These are phyloP conservation scores for Drosophila pseudoobscura DNA, from an alignment of 1,140 invertebrate genomes.

Conservation along the genomic window DNA sequence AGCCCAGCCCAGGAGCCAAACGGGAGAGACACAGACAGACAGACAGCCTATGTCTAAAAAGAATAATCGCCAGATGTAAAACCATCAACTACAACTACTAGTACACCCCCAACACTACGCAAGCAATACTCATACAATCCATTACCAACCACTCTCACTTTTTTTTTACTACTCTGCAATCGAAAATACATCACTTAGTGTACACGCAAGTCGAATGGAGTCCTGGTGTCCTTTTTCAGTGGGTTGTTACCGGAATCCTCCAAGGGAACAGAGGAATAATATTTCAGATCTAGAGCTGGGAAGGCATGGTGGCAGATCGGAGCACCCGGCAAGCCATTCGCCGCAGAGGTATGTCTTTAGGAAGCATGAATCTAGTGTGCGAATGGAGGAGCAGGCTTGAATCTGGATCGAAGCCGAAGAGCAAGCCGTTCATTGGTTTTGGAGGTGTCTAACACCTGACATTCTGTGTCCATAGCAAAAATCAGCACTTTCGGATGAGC, in stretches of 20 bases:
- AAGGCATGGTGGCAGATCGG: too few species aligned
- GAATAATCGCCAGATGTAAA: slow-evolving; percentile 62
- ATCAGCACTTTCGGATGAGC: too few species aligned
- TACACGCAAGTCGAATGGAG: background rate
- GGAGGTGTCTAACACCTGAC: too few species aligned
- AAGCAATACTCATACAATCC: slow-evolving; percentile 15
- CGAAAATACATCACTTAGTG: slow-evolving; percentile 50
- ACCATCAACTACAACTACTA: slow-evolving; percentile 8
- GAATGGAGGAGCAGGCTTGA: too few species aligned
- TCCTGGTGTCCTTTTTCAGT: too few species aligned
- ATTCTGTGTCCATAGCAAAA: too few species aligned
- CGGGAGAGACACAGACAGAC: slow-evolving; percentile 22
- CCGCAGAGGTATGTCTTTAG: too few species aligned
- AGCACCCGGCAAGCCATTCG: too few species aligned
- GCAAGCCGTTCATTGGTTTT: too few species aligned
- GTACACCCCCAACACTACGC: slow-evolving; percentile 6
- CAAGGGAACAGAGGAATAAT: background rate
- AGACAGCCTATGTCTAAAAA: slow-evolving; percentile 34
- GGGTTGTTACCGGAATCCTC: background rate
- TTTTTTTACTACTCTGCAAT: slow-evolving; percentile 30
- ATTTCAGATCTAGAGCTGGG: background rate
- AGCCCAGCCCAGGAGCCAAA: slow-evolving; percentile 7
- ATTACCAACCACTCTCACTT: slow-evolving; percentile 37
- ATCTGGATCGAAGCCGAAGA: too few species aligned
- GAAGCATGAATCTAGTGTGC: too few species aligned